These are phyloP conservation scores for Palythoa caribaeorum DNA, from an alignment of 92 coral and sea anemone genomes.

Conservation along the genomic window DNA sequence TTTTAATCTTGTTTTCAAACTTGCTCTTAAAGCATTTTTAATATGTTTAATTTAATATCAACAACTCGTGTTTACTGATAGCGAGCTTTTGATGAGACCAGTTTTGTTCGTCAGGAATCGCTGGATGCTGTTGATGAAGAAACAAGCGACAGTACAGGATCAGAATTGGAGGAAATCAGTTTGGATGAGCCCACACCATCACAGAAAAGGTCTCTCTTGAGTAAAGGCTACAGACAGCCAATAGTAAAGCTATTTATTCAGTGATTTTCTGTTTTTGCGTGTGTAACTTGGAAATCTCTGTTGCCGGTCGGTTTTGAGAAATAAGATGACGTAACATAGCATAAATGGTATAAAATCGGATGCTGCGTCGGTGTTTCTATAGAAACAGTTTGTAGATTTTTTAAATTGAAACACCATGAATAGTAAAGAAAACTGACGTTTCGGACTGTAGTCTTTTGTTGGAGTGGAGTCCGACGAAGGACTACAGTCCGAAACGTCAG, in stretches of 20 bases:
- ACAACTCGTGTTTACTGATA: neutral
- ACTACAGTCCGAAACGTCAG: too few species aligned
- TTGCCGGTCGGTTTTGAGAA: too few species aligned
- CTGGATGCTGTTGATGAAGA: constrained; percentile 23
- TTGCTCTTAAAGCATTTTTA: neutral
- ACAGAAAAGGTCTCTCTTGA: constrained; percentile 56
- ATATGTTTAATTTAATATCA: neutral
- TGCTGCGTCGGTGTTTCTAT: too few species aligned
- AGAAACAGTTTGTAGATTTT: too few species aligned
- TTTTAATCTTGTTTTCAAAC: neutral
- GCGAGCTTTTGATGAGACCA: neutral
- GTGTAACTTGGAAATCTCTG: too few species aligned
- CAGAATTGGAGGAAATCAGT: constrained; percentile 88
- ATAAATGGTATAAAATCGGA: too few species aligned
- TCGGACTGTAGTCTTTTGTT: too few species aligned
- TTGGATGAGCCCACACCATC: constrained; percentile 67
- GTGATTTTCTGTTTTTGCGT: too few species aligned
- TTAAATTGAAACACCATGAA: too few species aligned
- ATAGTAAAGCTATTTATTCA: neutral
- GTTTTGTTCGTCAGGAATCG: constrained; percentile 39
- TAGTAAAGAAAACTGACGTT: too few species aligned
- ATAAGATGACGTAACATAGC: too few species aligned
- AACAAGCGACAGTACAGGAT: constrained; percentile 75
- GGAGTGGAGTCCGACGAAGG: too few species aligned
- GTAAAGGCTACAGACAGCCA: neutral